phyloP scores from a whole-genome alignment of 1,140 invertebrate genomes.

The Bombus waltoni region DNA sequence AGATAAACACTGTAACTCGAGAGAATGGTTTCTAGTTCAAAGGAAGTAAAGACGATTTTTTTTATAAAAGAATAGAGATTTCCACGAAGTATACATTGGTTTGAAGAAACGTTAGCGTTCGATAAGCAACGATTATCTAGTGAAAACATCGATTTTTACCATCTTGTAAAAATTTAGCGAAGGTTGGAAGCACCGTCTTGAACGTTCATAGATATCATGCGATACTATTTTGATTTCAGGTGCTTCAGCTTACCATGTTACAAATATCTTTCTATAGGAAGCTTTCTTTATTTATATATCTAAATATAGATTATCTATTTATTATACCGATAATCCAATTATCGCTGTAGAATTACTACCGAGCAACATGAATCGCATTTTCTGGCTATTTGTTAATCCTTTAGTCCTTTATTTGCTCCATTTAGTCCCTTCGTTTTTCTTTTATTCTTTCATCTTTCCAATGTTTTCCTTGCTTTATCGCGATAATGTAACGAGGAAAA shows the following conservation, averaged over 20 bases:
- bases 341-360: neutral
- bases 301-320: neutral
- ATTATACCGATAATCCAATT: neutral
- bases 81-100: no score
- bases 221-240: neutral
- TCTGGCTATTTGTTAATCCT: neutral
- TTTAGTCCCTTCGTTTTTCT: neutral
- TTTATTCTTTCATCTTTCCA: neutral
- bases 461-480: neutral
- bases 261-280: neutral
- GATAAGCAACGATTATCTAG: slow-evolving; percentile 1
- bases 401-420: neutral
- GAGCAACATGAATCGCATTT: neutral
- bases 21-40: neutral
- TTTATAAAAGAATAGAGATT: neutral
- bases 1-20: neutral
- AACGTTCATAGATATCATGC: neutral
- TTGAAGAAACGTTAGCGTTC: neutral
- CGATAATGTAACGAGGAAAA: no score
- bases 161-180: neutral
- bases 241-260: neutral
- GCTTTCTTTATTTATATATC: neutral
- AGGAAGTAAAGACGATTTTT: neutral
- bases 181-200: no score
- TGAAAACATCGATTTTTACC: neutral